phyloP scores from a whole-genome alignment of 2,113 vertebrate species.

The Megatriorchis doriae region DNA sequence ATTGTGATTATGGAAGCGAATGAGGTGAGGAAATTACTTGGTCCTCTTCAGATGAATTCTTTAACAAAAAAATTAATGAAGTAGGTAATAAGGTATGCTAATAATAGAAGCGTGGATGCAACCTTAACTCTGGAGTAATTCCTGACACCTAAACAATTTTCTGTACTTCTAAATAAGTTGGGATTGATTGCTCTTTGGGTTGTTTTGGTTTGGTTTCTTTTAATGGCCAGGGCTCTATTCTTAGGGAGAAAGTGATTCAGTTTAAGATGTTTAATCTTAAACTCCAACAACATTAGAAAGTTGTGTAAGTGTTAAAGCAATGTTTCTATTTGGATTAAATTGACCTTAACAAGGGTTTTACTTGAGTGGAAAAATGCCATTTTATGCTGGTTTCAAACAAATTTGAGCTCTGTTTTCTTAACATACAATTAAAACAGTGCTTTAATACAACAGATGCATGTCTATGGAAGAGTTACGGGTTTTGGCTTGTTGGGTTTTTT shows the following conservation, averaged over 20 bases:
- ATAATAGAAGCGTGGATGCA: background rate
- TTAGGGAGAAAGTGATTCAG: background rate
- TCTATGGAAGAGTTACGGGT: background rate
- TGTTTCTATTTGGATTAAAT: background rate
- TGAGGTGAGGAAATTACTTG: background rate
- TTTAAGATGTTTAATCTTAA: background rate
- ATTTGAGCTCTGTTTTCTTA: background rate
- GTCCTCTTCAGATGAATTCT: background rate
- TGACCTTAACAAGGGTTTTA: background rate
- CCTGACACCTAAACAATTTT: background rate
- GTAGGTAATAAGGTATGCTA: background rate
- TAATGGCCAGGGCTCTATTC: background rate
- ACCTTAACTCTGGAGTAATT: background rate
- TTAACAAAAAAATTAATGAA: background rate
- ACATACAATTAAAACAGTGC: background rate
- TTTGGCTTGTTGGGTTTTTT: background rate
- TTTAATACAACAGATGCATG: background rate
- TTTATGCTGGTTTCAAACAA: background rate
- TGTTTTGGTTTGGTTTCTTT: background rate
- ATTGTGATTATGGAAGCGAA: background rate
- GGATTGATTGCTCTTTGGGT: accelerated
- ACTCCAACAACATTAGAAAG: background rate
- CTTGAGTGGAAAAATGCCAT: background rate
- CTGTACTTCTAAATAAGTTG: background rate
- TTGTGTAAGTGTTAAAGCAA: background rate